These are phyloP conservation scores for Rhinogobius similis DNA, from an alignment of 2,113 vertebrate genomes.

Conservation along the genomic window DNA sequence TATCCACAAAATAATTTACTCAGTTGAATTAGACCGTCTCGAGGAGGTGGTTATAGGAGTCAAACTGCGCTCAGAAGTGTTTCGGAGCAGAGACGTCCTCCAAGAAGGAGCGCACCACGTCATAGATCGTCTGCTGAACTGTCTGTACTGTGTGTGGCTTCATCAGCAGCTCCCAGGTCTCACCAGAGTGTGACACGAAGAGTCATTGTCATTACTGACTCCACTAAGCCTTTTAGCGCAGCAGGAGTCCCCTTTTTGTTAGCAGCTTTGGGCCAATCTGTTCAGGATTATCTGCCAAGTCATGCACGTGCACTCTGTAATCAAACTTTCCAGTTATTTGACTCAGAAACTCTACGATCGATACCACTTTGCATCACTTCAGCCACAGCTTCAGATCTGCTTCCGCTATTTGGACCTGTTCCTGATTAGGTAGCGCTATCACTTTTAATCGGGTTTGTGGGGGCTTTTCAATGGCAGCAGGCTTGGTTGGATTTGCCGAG, in stretches of 20 bases:
- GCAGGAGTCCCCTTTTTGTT: slow-evolving; percentile 26
- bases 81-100: slow-evolving; percentile 11
- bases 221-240: slow-evolving; percentile 18
- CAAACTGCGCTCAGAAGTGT: not conserved
- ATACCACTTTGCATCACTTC: not conserved
- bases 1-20: too few relatives aligned
- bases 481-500: slow-evolving; percentile 44
- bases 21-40: too few relatives aligned
- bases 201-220: slow-evolving; percentile 30
- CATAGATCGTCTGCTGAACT: not conserved
- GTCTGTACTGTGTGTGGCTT: slow-evolving; percentile 4
- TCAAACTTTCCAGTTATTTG: not conserved
- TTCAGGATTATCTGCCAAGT: slow-evolving; percentile 48
- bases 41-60: not conserved
- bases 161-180: slow-evolving; percentile 26
- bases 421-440: slow-evolving; percentile 37
- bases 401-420: slow-evolving; percentile 1
- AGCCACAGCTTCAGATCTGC: slow-evolving; percentile 10
- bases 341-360: not conserved
- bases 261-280: slow-evolving; percentile 54
- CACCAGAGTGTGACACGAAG: not conserved
- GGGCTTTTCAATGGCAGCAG: slow-evolving; percentile 31
- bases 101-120: slow-evolving; percentile 7
- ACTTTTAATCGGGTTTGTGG: slow-evolving; percentile 54
- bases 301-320: slow-evolving; percentile 21